Evolutionary conservation across 2,113 vertebrate genomes (phyloP), one percentile per base, ranked within the genome.

Genomic region (Hoplias malabaricus): DNA sequence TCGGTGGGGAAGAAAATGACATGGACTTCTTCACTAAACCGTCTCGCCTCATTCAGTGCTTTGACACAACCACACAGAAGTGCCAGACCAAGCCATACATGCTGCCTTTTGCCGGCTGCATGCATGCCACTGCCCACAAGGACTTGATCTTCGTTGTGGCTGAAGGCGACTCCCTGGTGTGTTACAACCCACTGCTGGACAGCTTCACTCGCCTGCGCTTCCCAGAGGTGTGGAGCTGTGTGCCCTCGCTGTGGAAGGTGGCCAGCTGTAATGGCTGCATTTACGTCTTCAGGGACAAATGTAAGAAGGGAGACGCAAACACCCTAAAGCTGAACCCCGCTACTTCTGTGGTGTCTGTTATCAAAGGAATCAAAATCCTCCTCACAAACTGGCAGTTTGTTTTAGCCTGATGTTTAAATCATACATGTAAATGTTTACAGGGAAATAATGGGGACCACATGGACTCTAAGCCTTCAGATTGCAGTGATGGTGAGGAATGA

Each of bases 21-120:
- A 93, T 98, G 90, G 98, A 99, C 92, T 99, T 99, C 87, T 99
- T 99, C 46, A 99, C 96, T 7, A 99, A 98, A 88, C 98, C 98
- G 0, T 99, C 98, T 27, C 94, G 98, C 16, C 93, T 99, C 65
- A 99, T 99, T 86, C 97, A 99, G 91, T 99, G 96, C 85, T 98
- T 98, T 0, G 96, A 98, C 77, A 99, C 96, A 2, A 92, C 91
- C 66, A 89, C 93, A 0, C 95, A 98, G 87, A 96, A 93, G 73
- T 98, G 98, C 86, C 94, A 95, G 0, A 92, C 96, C 83, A 99
- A 99, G 87, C 94, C 95, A 0, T 99, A 99, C 0, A 91, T 98
- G 77, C 90, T 99, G 84, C 98, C 98, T 1, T 99, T 99, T 0
- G 97, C 96, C 0, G 98, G 98, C 54, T 92, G 91, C 88, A 98